These are phyloP conservation scores for Notiomystis cincta DNA, from an alignment of 2,113 vertebrate genomes.

Conservation along the genomic window DNA sequence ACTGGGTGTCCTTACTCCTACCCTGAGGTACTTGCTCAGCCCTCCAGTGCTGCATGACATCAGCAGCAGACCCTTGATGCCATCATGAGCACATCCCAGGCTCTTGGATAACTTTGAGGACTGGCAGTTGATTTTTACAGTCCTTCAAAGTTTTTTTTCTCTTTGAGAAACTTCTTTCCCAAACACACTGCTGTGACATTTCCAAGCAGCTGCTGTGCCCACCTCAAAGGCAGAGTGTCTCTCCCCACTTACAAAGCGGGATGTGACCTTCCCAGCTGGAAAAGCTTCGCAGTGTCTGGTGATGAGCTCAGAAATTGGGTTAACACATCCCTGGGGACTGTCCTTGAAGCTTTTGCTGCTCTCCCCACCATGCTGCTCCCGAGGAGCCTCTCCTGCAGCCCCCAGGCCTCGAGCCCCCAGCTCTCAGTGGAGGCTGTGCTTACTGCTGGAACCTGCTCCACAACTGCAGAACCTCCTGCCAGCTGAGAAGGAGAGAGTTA, in stretches of 20 bases:
- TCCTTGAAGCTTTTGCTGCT: conserved; percentile 21
- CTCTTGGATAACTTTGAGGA: background rate
- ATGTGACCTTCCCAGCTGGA: conserved; percentile 43
- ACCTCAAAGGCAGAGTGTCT: background rate
- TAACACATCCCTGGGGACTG: background rate
- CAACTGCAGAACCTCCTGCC: background rate
- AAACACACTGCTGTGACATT: background rate
- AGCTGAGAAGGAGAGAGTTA: conserved; percentile 1
- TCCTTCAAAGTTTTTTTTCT: background rate
- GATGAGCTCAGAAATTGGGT: conserved; percentile 9
- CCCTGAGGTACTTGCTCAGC: background rate
- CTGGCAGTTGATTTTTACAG: background rate
- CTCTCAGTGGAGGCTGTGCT: background rate
- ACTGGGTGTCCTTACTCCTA: background rate
- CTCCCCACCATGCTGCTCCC: background rate
- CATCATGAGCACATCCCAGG: background rate
- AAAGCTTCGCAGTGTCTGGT: background rate
- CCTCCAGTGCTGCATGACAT: background rate
- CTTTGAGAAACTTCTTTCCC: background rate
- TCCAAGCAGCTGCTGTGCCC: background rate
- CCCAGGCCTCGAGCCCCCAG: background rate
- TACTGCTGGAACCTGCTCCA: background rate
- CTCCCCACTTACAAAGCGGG: background rate
- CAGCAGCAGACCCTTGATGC: background rate
- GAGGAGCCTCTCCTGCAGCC: background rate